Conservation (phyloP, 2,113 vertebrate species). For the Paraplagusia blochii region DNA sequence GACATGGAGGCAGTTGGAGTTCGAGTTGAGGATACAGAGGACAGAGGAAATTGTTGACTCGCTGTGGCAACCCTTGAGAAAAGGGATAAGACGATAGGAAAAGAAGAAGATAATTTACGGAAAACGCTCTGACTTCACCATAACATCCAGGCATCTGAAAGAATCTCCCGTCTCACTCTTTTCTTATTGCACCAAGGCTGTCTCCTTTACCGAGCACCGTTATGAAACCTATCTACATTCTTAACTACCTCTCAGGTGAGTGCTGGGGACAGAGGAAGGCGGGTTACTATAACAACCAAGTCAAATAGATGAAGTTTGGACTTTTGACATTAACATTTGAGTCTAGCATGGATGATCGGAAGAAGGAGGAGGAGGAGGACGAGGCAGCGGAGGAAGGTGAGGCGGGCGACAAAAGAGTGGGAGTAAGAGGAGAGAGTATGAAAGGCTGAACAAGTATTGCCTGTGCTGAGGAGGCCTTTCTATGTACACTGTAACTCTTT, state of each 20-base stretch:
- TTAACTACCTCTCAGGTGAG: constrained; percentile 57
- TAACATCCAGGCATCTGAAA: too few relatives aligned
- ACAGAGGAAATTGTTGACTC: too few relatives aligned
- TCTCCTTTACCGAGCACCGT: constrained; percentile 42
- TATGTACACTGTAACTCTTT: constrained; percentile 35
- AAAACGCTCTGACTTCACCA: too few relatives aligned
- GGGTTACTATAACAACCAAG: constrained; percentile 64
- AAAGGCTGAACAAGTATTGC: constrained; percentile 32
- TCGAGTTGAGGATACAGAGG: too few relatives aligned
- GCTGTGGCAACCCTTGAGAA: too few relatives aligned
- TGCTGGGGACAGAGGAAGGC: constrained; percentile 34
- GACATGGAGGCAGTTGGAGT: too few relatives aligned
- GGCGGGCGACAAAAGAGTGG: constrained; percentile 18
- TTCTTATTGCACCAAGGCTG: constrained; percentile 42
- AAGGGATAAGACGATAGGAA: too few relatives aligned
- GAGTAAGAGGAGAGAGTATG: constrained; percentile 31
- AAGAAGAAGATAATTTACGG: too few relatives aligned
- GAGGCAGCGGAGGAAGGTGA: constrained; percentile 15
- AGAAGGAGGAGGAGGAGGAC: constrained; percentile 6
- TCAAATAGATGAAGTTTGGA: constrained; percentile 42
- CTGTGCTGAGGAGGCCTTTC: constrained; percentile 26
- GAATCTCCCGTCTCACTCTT: constrained; percentile 7
- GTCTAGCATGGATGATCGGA: constrained; percentile 35
- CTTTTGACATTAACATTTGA: constrained; percentile 39
- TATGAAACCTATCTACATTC: constrained; percentile 63